A percentile compares a stretch with the other conserved stretches of the same genome.
These are phyloP conservation scores for Leucoraja ocellata DNA, from an alignment of 2,797 vertebrate species.

Conservation along the genomic window DNA sequence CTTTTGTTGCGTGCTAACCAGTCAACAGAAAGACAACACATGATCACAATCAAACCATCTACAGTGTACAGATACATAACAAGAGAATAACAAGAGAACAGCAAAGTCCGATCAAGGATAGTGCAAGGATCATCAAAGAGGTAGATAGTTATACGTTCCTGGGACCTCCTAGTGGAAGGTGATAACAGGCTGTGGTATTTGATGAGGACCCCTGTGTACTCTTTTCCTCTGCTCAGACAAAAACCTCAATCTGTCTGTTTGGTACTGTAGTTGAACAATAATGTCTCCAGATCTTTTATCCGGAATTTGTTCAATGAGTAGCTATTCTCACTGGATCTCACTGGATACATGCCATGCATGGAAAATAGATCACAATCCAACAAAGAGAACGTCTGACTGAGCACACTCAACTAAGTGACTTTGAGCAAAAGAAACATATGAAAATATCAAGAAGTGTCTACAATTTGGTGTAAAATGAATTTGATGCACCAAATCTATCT, in stretches of 20 bases:
- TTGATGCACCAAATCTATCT: background rate
- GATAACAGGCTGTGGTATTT: background rate
- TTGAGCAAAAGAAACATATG: background rate
- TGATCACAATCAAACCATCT: no score
- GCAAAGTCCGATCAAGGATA: no score
- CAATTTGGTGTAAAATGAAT: background rate
- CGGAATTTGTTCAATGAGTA: background rate
- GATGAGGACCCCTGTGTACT: background rate
- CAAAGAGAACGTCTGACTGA: background rate
- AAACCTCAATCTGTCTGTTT: background rate
- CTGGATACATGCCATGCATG: background rate
- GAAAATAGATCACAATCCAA: background rate
- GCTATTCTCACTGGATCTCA: background rate
- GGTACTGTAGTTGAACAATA: background rate
- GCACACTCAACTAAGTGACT: background rate
- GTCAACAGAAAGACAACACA: no score
- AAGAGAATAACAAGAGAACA: no score
- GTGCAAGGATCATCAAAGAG: no score
- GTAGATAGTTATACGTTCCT: background rate
- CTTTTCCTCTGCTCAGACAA: background rate
- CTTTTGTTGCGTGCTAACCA: no score
- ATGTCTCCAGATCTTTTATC: background rate
- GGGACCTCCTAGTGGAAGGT: background rate
- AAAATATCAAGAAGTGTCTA: background rate
- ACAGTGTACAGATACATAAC: no score